These are phyloP conservation scores for Pontoporia blainvillei DNA, from an alignment of 2,113 vertebrate genomes.

Conservation along the genomic window DNA sequence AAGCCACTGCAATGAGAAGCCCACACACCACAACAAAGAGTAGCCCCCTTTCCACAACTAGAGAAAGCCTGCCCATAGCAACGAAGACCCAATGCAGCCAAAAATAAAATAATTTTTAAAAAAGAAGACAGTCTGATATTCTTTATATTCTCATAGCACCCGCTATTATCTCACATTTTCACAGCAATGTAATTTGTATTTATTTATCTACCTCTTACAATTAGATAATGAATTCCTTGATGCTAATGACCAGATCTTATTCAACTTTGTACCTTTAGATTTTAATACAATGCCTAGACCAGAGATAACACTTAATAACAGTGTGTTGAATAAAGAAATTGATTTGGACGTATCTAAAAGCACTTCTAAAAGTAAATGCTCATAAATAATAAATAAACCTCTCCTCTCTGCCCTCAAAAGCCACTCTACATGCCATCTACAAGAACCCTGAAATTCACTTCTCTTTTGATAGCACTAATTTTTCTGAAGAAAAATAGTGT, in stretches of 20 bases:
- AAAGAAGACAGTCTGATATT: neutral
- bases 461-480: neutral
- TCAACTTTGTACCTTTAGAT: neutral
- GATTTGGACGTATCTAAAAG: neutral
- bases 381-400: neutral
- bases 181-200: neutral
- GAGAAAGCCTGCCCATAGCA: too few relatives aligned
- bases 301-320: neutral
- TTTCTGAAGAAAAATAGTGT: conserved; percentile 23
- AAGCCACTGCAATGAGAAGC: too few relatives aligned
- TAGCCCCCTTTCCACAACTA: too few relatives aligned
- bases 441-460: neutral
- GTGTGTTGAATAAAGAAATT: neutral
- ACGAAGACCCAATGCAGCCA: too few relatives aligned
- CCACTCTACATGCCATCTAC: neutral
- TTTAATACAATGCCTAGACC: neutral
- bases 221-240: neutral
- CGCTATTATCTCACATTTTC: neutral
- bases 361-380: neutral
- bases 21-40: too few relatives aligned
- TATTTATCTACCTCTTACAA: neutral
- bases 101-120: too few relatives aligned
- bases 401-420: neutral
- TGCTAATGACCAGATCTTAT: neutral
- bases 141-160: neutral